Evolutionary conservation across 1,140 invertebrate species (phyloP).

Genomic region (Pseudoatta argentina): DNA sequence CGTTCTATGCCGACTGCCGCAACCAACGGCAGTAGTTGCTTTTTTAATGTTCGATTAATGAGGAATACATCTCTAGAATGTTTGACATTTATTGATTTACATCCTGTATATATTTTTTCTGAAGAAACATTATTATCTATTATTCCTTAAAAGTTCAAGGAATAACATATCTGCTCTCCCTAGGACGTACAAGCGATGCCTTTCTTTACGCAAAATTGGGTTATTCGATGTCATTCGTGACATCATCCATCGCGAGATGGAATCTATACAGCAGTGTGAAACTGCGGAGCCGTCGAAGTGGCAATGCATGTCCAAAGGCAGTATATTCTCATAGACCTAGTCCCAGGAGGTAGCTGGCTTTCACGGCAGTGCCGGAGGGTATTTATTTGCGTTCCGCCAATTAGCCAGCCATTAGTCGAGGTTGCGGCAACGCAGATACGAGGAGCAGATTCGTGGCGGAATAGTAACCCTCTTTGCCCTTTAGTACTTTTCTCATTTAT

Average conservation of each 20-base stretch:
- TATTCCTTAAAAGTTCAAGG: not conserved
- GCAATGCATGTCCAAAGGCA: conserved; percentile 83
- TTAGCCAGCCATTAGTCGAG: conserved; percentile 84
- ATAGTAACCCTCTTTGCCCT: conserved; percentile 28
- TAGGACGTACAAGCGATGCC: not conserved
- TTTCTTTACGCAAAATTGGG: not conserved
- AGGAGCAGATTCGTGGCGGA: not conserved
- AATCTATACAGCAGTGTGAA: conserved; percentile 14
- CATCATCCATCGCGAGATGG: not conserved
- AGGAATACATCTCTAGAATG: too few species aligned
- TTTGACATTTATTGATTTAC: too few species aligned
- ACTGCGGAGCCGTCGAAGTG: conserved; percentile 78
- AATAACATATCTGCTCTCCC: not conserved
- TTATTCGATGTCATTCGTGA: conserved; percentile 11
- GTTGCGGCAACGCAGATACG: conserved; percentile 73
- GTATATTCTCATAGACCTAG: conserved; percentile 84
- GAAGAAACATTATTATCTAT: not conserved
- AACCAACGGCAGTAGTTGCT: conserved; percentile 30
- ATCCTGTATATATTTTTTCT: not conserved
- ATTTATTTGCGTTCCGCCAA: conserved; percentile 86
- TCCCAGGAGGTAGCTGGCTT: conserved; percentile 72
- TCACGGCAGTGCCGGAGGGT: conserved; percentile 81
- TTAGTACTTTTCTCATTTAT: conserved; percentile 27
- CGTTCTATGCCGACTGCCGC: conserved; percentile 34
- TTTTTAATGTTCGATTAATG: too few species aligned